Percentiles rank a stretch among this genome's conserved stretches.
phyloP scores from a whole-genome alignment of 1,140 invertebrate species.

The Hesperophylax magnus region DNA sequence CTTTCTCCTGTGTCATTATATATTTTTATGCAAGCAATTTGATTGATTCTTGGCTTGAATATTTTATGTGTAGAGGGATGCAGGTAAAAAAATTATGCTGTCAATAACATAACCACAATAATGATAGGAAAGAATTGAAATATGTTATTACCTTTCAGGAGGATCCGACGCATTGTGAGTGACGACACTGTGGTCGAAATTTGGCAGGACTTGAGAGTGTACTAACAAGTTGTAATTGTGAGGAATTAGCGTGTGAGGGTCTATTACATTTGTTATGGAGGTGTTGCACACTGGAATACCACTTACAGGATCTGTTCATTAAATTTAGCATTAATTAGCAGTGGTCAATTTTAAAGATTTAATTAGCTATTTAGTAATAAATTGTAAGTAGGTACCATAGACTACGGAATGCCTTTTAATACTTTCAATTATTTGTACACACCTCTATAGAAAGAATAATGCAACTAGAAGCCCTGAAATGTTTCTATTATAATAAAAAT shows the following conservation, averaged over 20 bases:
- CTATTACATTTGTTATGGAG: conserved; percentile 72
- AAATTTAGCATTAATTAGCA: conserved; percentile 23
- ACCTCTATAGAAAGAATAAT: no score
- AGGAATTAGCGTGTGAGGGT: conserved; percentile 71
- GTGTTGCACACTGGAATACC: conserved; percentile 79
- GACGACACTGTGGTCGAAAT: conserved; percentile 70
- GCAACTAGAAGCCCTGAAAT: no score
- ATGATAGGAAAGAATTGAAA: no score
- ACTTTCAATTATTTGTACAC: no score
- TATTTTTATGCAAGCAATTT: no score
- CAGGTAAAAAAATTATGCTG: no score
- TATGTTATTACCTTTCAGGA: conserved; percentile 62
- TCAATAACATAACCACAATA: no score
- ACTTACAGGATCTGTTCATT: conserved; percentile 75
- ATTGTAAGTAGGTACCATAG: background rate
- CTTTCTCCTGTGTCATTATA: no score
- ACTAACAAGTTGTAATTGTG: conserved; percentile 88
- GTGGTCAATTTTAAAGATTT: background rate
- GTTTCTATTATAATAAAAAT: no score
- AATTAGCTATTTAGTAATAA: background rate
- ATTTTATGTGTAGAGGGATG: no score
- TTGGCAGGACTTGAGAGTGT: conserved; percentile 82
- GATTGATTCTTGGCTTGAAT: no score
- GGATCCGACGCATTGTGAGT: conserved; percentile 65
- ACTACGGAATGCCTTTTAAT: no score